Evolutionary conservation across 2,888 invertebrate species (phyloP), one percentile per base, ranked within the genome.

Genomic region (Neuroscelio doddi): DNA sequence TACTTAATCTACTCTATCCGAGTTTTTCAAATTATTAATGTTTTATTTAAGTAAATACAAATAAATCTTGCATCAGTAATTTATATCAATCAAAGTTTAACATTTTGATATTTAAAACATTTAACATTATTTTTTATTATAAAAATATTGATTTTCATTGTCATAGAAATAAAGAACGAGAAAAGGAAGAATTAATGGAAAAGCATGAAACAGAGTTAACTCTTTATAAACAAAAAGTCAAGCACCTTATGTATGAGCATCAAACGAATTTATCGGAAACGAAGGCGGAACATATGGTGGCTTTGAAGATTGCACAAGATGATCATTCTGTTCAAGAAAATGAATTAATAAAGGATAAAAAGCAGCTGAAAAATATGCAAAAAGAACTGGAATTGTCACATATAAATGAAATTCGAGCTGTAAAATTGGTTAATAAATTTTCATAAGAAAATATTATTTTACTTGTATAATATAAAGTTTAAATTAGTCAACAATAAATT

Each of bases 181-280:
- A 95, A 70, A 92, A 96, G 71, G 96, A 96, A 85, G 93, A 96
- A 84, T 88, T 92, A 0, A 91, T 92, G 71, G 95, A 96, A 80
- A 89, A 93, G 76, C 95, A 96, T 79, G 95, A 96, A 80, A 90
- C 91, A 24, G 92, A 96, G 77, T 87, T 96, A 24, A 94, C 94
- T 86, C 91, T 94, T 52, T 94, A 94, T 77, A 94, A 94, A 78
- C 96, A 97, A 80, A 96, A 95, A 87, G 93, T 96, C 59, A 97
- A 97, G 79, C 95, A 96, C 86, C 86, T 97, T 36, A 91, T 95
- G 83, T 96, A 94, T 85, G 96, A 97, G 79, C 96, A 96, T 79
- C 93, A 95, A 80, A 92, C 92, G 58, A 91, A 93, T 78, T 88
- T 94, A 56, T 92, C 95, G 0, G 94, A 95, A 78, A 87, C 93